Conservation (phyloP, 2,113 vertebrate species). For the Myotis lucifugus region DNA sequence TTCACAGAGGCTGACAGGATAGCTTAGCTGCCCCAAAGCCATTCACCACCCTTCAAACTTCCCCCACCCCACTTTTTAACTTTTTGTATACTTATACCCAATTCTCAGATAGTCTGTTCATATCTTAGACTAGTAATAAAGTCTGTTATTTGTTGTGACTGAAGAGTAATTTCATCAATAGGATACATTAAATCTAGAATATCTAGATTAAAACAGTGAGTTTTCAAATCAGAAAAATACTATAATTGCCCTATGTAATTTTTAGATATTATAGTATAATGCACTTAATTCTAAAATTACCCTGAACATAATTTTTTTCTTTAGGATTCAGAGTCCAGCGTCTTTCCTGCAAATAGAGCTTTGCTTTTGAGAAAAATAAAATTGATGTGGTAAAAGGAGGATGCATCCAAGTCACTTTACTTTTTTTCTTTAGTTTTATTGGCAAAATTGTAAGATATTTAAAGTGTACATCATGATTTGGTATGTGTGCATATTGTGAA, state of each 20-base stretch:
- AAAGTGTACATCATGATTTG: background rate
- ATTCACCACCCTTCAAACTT: too few relatives aligned
- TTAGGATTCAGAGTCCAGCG: background rate
- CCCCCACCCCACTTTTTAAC: too few relatives aligned
- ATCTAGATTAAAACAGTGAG: background rate
- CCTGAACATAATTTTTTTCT: background rate
- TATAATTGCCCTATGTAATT: background rate
- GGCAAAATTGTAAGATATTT: background rate
- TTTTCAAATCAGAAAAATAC: background rate
- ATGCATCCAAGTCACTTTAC: background rate
- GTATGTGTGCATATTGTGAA: background rate
- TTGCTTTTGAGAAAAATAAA: background rate
- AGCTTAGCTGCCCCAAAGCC: too few relatives aligned
- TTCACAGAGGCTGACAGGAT: too few relatives aligned
- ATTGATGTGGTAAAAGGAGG: background rate
- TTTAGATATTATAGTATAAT: background rate
- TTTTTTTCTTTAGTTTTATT: background rate
- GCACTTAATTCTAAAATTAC: background rate
- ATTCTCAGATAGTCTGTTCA: background rate
- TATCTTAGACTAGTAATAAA: background rate
- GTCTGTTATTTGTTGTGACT: background rate
- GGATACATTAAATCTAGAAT: slow-evolving; percentile 15
- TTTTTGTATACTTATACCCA: background rate
- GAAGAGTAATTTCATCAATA: background rate
- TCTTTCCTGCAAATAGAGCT: background rate